phyloP scores from a whole-genome alignment of 2,113 vertebrate genomes.

The Pristiophorus japonicus region DNA sequence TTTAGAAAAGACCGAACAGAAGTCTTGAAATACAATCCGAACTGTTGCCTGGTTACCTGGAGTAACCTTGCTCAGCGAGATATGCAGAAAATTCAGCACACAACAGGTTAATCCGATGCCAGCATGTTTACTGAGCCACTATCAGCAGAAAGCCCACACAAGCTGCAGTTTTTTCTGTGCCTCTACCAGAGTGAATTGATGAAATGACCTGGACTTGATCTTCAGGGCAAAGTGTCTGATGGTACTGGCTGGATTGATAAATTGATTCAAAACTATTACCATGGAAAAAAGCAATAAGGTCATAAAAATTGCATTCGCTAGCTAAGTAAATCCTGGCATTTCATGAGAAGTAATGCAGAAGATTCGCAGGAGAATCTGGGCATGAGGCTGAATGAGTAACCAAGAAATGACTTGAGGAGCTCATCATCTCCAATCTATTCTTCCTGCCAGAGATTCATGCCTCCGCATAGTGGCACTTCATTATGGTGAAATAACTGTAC shows the following conservation, averaged over 20 bases:
- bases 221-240: conserved; percentile 96
- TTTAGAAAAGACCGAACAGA: neutral
- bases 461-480: conserved; percentile 99
- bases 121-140: conserved; percentile 85
- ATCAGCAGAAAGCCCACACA: conserved; percentile 70
- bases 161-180: conserved; percentile 65
- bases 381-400: conserved; percentile 96
- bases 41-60: neutral
- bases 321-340: conserved; percentile 98
- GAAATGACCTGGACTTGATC: conserved; percentile 99
- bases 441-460: conserved; percentile 94
- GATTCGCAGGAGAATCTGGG: conserved; percentile 73
- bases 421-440: conserved; percentile 99
- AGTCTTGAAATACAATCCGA: neutral
- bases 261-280: conserved; percentile 99
- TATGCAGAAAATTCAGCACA: conserved; percentile 49
- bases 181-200: conserved; percentile 89
- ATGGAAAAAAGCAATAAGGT: conserved; percentile 99
- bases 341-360: conserved; percentile 77
- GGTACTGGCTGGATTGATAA: conserved; percentile 94
- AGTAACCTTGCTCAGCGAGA: neutral
- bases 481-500: conserved; percentile 98
- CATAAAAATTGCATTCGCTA: conserved; percentile 99
- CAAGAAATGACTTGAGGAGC: conserved; percentile 99
- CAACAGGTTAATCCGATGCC: conserved; percentile 76